phyloP scores from a whole-genome alignment of 2,113 vertebrate species.

The Nibea coibor region DNA sequence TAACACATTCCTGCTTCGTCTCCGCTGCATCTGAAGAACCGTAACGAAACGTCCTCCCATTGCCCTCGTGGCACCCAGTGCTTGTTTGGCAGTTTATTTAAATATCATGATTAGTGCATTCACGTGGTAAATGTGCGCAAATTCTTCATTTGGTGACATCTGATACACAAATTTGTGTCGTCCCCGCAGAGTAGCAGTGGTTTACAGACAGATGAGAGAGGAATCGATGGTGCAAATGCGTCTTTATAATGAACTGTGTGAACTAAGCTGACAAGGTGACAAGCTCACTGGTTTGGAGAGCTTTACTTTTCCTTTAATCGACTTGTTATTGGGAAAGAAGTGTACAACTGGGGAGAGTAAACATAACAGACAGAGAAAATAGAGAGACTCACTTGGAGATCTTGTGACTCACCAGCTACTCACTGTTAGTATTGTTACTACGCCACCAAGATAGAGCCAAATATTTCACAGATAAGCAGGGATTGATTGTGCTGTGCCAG shows the following conservation, averaged over 20 bases:
- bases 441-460: not conserved
- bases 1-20: not conserved
- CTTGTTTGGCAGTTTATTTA: not conserved
- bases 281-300: not conserved
- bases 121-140: no score
- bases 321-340: not conserved
- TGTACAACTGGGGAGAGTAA: not conserved
- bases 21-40: not conserved
- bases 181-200: no score
- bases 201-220: not conserved
- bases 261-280: not conserved
- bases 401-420: not conserved
- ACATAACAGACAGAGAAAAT: not conserved
- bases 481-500: not conserved
- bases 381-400: not conserved
- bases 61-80: not conserved
- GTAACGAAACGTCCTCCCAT: not conserved
- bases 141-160: no score
- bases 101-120: no score
- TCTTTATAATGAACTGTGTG: not conserved
- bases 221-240: not conserved
- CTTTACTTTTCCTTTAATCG: not conserved
- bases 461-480: not conserved
- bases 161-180: no score
- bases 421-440: not conserved